Evolutionary conservation across 2,888 invertebrate genomes (phyloP).

Genomic region (Dorcus hopei): DNA sequence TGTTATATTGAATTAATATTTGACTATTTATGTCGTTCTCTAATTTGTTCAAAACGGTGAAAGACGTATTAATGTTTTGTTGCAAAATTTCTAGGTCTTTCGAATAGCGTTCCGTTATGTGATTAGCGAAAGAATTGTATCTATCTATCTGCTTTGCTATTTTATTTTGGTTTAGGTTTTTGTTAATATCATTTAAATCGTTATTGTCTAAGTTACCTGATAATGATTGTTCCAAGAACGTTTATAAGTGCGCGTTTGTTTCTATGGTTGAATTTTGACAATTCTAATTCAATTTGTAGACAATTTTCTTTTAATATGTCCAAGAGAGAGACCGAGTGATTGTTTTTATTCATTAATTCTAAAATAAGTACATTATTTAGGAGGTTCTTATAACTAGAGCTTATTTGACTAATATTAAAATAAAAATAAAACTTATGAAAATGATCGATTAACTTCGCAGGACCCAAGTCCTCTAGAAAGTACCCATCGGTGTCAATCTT

Average conservation of each 20-base stretch:
- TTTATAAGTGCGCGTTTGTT: conserved; percentile 14
- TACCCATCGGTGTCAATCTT: conserved; percentile 14
- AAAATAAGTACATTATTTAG: conserved; percentile 17
- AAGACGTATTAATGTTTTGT: conserved; percentile 6
- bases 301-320: conserved; percentile 18
- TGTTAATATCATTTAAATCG: conserved; percentile 17
- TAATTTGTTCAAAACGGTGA: conserved; percentile 3
- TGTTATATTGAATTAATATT: conserved; percentile 12
- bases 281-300: conserved; percentile 20
- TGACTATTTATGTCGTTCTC: conserved; percentile 6
- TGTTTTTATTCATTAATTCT: conserved; percentile 10
- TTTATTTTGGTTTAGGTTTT: conserved; percentile 16
- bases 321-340: background rate
- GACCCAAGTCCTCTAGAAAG: conserved; percentile 12
- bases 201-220: conserved; percentile 19
- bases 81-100: conserved; percentile 12
- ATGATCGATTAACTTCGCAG: conserved; percentile 18
- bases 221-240: conserved; percentile 18
- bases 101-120: conserved; percentile 16
- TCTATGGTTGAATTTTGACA: conserved; percentile 20
- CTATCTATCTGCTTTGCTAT: conserved; percentile 16
- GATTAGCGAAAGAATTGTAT: conserved; percentile 20
- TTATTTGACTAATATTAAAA: conserved; percentile 23
- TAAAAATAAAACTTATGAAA: conserved; percentile 29
- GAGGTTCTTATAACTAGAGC: conserved; percentile 17